These are phyloP conservation scores for Leiothrix lutea DNA, from an alignment of 2,113 vertebrate species.

Conservation along the genomic window DNA sequence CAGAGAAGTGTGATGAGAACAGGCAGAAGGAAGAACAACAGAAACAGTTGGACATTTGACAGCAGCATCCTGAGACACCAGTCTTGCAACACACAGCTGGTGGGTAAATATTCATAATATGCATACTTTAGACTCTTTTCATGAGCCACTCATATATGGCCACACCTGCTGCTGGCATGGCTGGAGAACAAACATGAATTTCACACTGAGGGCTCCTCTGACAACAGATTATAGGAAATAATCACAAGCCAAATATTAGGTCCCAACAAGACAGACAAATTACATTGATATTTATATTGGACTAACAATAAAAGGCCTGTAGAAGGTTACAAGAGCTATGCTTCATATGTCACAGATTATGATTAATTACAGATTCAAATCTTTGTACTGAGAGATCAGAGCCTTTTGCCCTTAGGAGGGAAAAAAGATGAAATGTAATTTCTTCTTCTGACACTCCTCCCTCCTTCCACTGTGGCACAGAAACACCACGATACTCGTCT, in stretches of 20 bases:
- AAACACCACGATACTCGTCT: background rate
- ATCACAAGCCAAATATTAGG: constrained; percentile 17
- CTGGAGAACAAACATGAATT: background rate
- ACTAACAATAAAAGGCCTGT: background rate
- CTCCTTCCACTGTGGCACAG: background rate
- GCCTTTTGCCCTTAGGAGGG: background rate
- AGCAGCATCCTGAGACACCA: background rate
- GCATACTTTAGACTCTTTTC: background rate
- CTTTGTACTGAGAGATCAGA: background rate
- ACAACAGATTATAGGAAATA: constrained; percentile 1
- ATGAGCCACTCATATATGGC: background rate
- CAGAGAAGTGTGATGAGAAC: background rate
- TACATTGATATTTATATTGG: background rate
- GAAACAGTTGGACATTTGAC: background rate
- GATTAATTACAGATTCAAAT: constrained; percentile 12
- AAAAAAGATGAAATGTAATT: background rate
- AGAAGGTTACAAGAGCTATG: background rate
- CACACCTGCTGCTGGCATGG: background rate
- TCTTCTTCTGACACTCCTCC: background rate
- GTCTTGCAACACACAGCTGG: background rate
- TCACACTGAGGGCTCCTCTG: background rate
- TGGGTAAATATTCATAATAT: background rate
- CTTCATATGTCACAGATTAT: background rate
- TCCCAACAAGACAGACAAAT: background rate
- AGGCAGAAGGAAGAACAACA: background rate